Evolutionary conservation across 2,888 invertebrate genomes (phyloP).

Genomic region (Dynastes tityus): DNA sequence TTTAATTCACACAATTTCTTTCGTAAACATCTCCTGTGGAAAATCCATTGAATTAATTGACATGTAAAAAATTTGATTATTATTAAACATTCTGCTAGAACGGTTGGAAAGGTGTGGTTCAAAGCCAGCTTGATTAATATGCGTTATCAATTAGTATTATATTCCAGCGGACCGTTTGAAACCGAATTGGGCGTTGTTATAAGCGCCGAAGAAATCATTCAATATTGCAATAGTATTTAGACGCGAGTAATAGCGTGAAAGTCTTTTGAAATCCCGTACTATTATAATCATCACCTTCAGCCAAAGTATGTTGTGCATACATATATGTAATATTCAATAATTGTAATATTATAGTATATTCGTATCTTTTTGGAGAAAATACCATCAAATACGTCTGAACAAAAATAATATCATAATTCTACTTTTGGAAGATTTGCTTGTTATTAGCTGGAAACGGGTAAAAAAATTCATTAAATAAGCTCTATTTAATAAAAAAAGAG

Average conservation of each 20-base stretch:
- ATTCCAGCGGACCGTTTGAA: not conserved
- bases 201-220: not conserved
- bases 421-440: constrained; percentile 21
- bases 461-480: constrained; percentile 14
- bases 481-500: constrained; percentile 16
- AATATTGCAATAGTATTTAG: constrained; percentile 4
- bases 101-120: constrained; percentile 23
- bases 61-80: constrained; percentile 22
- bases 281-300: not conserved
- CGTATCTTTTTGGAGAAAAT: not conserved
- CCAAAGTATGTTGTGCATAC: not conserved
- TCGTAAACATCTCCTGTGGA: not conserved
- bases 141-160: constrained; percentile 30
- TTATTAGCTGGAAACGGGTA: not conserved
- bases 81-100: constrained; percentile 14
- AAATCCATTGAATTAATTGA: constrained; percentile 24
- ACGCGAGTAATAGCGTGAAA: not conserved
- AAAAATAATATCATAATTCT: constrained; percentile 18
- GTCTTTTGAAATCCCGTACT: constrained; percentile 1
- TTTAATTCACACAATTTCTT: not conserved
- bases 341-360: not conserved
- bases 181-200: constrained; percentile 2
- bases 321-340: constrained; percentile 13
- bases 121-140: constrained; percentile 28
- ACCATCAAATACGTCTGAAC: not conserved